Evolutionary conservation across 1,140 invertebrate species (phyloP).

Genomic region (Diachasma alloeum): DNA sequence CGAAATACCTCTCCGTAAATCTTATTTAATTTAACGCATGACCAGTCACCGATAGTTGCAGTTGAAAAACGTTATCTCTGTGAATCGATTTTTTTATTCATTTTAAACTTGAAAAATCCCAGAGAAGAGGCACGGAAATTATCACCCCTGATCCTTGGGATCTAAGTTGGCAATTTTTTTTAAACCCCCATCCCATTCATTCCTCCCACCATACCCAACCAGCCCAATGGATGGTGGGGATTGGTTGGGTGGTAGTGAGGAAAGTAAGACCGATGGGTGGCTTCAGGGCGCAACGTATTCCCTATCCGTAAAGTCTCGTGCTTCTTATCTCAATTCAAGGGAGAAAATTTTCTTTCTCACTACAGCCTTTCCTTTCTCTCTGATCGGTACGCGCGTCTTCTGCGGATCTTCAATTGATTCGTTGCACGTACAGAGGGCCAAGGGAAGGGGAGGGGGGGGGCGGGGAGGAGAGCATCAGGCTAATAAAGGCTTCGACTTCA

Average conservation of each 20-base stretch:
- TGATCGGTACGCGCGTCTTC: not conserved
- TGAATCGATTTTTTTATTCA: not conserved
- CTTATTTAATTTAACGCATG: slow-evolving; percentile 36
- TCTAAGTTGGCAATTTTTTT: slow-evolving; percentile 19
- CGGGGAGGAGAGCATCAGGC: not conserved
- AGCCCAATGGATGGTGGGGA: too few relatives aligned
- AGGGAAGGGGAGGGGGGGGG: not conserved
- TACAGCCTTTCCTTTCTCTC: not conserved
- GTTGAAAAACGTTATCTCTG: slow-evolving; percentile 11
- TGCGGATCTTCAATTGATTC: slow-evolving; percentile 51
- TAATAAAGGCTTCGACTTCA: slow-evolving; percentile 7
- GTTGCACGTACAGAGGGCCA: slow-evolving; percentile 43
- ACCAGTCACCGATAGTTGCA: slow-evolving; percentile 18
- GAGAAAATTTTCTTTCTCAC: not conserved
- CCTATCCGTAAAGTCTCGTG: slow-evolving; percentile 16
- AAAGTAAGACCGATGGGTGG: slow-evolving; percentile 27
- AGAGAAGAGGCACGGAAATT: slow-evolving; percentile 20
- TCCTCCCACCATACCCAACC: not conserved
- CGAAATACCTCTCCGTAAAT: slow-evolving; percentile 14
- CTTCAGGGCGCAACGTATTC: slow-evolving; percentile 24
- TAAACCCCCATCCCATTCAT: not conserved
- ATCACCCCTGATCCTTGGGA: slow-evolving; percentile 16
- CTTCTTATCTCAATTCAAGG: slow-evolving; percentile 32
- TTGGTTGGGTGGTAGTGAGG: not conserved
- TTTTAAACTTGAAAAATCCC: slow-evolving; percentile 10